phyloP scores from a whole-genome alignment of 2,888 invertebrate species.

The Drosophila putrida region DNA sequence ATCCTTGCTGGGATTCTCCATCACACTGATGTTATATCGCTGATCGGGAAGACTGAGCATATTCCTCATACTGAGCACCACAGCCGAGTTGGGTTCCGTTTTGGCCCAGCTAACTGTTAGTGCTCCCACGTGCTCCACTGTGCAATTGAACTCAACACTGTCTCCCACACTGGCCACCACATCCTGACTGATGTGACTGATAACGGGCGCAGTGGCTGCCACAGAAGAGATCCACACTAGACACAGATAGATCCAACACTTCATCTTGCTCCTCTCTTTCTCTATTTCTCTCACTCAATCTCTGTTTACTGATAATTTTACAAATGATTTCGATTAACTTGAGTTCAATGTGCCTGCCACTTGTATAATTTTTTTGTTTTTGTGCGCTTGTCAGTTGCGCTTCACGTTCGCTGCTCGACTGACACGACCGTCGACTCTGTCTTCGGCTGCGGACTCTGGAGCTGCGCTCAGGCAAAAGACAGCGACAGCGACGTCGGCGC shows the following conservation, averaged over 20 bases:
- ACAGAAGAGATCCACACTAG: conserved; percentile 27
- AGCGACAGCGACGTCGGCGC: conserved; percentile 21
- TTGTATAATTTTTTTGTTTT: conserved; percentile 11
- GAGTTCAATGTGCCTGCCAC: conserved; percentile 64
- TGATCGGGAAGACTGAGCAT: conserved; percentile 82
- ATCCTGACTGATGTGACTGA: conserved; percentile 81
- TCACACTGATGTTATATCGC: conserved; percentile 79
- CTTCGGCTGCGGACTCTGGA: conserved; percentile 42
- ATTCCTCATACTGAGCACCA: conserved; percentile 82
- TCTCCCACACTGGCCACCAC: conserved; percentile 83
- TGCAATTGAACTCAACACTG: conserved; percentile 83
- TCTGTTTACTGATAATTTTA: conserved; percentile 41
- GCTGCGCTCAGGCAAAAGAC: conserved; percentile 50
- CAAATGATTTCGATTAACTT: conserved; percentile 30
- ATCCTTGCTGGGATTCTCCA: conserved; percentile 65
- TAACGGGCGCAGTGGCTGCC: conserved; percentile 66
- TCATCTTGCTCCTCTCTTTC: conserved; percentile 7
- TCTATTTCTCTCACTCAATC: too few relatives aligned
- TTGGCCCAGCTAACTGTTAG: conserved; percentile 84
- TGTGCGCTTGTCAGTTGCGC: conserved; percentile 35
- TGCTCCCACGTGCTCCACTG: conserved; percentile 82
- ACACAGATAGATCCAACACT: conserved; percentile 24
- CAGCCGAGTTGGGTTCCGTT: conserved; percentile 72
- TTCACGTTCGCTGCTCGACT: conserved; percentile 65
- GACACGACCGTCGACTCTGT: conserved; percentile 42